Conservation (phyloP, 2,888 invertebrate genomes). For the Lycia hirtaria region DNA sequence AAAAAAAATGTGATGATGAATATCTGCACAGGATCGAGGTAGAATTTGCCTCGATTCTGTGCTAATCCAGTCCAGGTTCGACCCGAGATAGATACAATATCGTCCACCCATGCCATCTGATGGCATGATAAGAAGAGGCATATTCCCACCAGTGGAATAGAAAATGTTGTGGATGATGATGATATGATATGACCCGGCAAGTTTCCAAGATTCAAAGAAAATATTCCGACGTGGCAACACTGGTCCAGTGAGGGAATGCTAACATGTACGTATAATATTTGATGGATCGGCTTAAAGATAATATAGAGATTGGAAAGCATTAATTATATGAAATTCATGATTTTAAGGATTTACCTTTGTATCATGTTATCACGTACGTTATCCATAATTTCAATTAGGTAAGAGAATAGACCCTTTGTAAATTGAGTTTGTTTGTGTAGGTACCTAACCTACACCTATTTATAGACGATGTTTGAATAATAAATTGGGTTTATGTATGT, state of each 20-base stretch:
- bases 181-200: too few species aligned
- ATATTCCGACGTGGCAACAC: constrained; percentile 7
- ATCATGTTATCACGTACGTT: constrained; percentile 36
- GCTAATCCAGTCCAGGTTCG: too few species aligned
- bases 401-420: constrained; percentile 19
- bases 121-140: too few species aligned
- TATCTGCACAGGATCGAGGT: too few species aligned
- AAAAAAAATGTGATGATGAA: too few species aligned
- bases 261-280: constrained; percentile 49
- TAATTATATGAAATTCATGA: constrained; percentile 46
- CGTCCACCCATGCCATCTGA: too few species aligned
- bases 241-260: constrained; percentile 47
- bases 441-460: neutral
- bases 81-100: too few species aligned
- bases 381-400: constrained; percentile 34
- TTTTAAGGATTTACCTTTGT: constrained; percentile 38
- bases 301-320: constrained; percentile 52
- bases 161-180: too few species aligned
- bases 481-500: neutral
- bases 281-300: constrained; percentile 72
- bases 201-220: neutral
- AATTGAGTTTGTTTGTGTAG: constrained; percentile 16
- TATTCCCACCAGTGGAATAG: too few species aligned
- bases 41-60: too few species aligned
- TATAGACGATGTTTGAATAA: constrained; percentile 1